phyloP scores from a whole-genome alignment of 1,140 invertebrate genomes.

The Hormaphis cornu region DNA sequence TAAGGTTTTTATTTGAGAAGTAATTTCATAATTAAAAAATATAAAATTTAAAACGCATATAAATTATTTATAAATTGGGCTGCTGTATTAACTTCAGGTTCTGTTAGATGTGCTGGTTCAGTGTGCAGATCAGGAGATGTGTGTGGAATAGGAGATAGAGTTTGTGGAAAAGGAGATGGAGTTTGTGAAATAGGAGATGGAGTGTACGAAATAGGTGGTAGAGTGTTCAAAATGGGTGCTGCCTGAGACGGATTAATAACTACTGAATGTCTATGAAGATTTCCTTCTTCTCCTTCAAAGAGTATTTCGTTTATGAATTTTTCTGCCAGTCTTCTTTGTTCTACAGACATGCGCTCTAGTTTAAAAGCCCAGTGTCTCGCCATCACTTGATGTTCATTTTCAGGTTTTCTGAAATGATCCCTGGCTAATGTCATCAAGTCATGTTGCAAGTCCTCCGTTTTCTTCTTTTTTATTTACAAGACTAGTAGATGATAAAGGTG shows the following conservation, averaged over 20 bases:
- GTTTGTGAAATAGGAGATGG: background rate
- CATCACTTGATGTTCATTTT: no score
- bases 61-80: background rate
- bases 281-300: slow-evolving; percentile 30
- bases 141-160: background rate
- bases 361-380: no score
- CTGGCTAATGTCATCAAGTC: no score
- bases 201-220: background rate
- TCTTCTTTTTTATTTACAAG: no score
- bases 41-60: background rate
- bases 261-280: slow-evolving; percentile 29
- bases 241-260: slow-evolving; percentile 32
- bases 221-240: background rate
- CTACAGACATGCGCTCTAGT: no score
- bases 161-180: background rate
- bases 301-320: slow-evolving; percentile 34
- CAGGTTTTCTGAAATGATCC: no score
- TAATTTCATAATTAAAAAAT: no score
- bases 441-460: no score
- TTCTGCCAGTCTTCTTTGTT: no score
- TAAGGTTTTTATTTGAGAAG: background rate
- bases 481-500: no score
- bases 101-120: background rate
- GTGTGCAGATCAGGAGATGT: background rate
- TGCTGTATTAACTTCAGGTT: background rate